Evolutionary conservation across 2,888 invertebrate species (phyloP).

Genomic region (Drosophila recens): DNA sequence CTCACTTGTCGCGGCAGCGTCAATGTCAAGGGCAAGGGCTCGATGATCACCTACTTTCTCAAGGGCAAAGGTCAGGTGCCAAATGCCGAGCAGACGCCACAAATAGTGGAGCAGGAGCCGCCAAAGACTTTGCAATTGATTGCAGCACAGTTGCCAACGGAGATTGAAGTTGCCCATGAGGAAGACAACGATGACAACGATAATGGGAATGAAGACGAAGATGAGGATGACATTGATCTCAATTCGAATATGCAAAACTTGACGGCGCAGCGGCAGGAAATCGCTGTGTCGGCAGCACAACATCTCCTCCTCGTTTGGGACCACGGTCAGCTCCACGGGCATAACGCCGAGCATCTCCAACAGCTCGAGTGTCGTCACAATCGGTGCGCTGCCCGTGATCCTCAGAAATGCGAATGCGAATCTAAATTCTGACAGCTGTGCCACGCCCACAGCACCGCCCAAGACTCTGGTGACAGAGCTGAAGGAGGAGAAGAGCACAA

Average conservation of each 20-base stretch:
- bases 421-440: constrained; percentile 36
- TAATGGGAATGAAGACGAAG: constrained; percentile 15
- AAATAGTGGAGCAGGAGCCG: constrained; percentile 3
- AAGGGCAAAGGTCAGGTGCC: constrained; percentile 77
- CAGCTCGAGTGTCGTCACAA: constrained; percentile 82
- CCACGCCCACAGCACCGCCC: constrained; percentile 61
- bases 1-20: constrained; percentile 94
- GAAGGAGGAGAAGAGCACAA: constrained; percentile 77
- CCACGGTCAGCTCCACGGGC: constrained; percentile 81
- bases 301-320: constrained; percentile 84
- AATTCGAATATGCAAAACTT: constrained; percentile 83
- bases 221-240: constrained; percentile 81
- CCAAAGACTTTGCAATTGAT: constrained; percentile 19
- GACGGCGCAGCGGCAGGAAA: constrained; percentile 84
- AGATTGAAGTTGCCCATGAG: constrained; percentile 1
- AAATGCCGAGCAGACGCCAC: constrained; percentile 7
- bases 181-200: constrained; percentile 65
- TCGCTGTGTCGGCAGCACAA: constrained; percentile 85
- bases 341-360: constrained; percentile 84
- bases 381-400: constrained; percentile 70
- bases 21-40: constrained; percentile 97
- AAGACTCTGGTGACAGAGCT: constrained; percentile 81
- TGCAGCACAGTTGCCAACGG: constrained; percentile 2
- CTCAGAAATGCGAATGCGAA: constrained; percentile 60
- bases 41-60: constrained; percentile 95